Base-by-base conservation (phyloP, 2,797 vertebrate genomes). In the Melanotaenia parkinsoni region DNA sequence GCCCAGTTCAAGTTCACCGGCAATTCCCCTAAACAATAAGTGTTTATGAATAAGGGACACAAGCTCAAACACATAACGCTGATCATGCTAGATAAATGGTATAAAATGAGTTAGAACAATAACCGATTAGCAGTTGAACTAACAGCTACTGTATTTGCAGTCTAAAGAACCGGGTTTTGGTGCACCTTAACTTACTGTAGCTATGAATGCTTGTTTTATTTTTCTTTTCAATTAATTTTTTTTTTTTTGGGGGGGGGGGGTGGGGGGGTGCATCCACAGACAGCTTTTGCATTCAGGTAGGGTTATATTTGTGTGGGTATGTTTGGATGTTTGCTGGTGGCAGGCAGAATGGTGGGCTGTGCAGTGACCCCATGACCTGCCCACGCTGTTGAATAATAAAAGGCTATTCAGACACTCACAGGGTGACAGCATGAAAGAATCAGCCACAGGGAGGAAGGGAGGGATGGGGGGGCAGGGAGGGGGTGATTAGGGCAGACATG, bases 311-410 rank as follows among this genome's bases (percentile, higher is more conserved):
- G 65, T 57, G 63, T 40, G 83, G 74, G 58, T 76, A 57, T 82
- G 76, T 89, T 78, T 80, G 84, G 67, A 78, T 90, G 90, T 87
- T 91, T 88, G 90, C 86, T 86, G 86, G 87, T 91, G 91, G 89
- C 88, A 88, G 91, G 89, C 88, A 88, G 83, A 77, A 76, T 88
- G 84, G 86, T 77, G 86, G 86, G 87, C 82, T 57, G 37, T 38
- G 59, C 11, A 5, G 6, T 85, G 87, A 91, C 92, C 89, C 83
- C 0, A 0, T 9, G 81, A 90, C 91, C 92, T 79, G 66, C 82
- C 82, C 88, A 91, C 88, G 82, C 90, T 92, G 89, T 85, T 93
- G 92, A 93, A 93, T 92, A 93, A 92, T 92, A 92, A 92, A 93
- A 91, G 86, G 80, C 90, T 87, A 91, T 93, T 93, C 90, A 92